Evolutionary conservation across 64 coral and sea anemone genomes (phyloP).

Genomic region (Montipora foliosa): DNA sequence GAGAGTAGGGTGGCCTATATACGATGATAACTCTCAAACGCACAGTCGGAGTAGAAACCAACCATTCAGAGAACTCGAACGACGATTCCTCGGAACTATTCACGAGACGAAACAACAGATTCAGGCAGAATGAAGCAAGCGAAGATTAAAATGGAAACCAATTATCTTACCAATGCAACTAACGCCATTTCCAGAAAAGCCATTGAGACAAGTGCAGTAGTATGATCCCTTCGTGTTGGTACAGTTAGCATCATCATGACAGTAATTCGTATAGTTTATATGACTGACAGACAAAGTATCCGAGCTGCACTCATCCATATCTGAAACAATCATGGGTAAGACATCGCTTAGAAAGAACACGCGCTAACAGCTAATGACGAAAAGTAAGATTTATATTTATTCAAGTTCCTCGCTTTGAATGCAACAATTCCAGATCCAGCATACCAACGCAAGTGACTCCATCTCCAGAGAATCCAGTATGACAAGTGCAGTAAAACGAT

Average conservation of each 20-base stretch:
- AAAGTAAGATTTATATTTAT: neutral
- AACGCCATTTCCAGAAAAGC: slow-evolving; percentile 86
- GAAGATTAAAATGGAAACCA: neutral
- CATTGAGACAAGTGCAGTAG: slow-evolving; percentile 82
- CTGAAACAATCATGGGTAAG: neutral
- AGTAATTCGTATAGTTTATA: slow-evolving; percentile 71
- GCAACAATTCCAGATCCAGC: neutral
- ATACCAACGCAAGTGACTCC: slow-evolving; percentile 82
- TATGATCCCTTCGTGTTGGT: slow-evolving; percentile 84
- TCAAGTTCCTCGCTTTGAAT: neutral
- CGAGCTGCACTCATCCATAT: slow-evolving; percentile 61
- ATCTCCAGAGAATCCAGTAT: slow-evolving; percentile 67
- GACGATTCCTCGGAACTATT: too few species aligned
- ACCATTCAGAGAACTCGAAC: too few species aligned
- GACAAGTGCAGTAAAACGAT: slow-evolving; percentile 51
- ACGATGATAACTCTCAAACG: too few species aligned
- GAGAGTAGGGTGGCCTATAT: too few species aligned
- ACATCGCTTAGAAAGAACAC: too few species aligned
- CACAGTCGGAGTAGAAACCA: too few species aligned
- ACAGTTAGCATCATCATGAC: slow-evolving; percentile 79
- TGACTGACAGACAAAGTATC: slow-evolving; percentile 46
- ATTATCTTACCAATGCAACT: slow-evolving; percentile 72
- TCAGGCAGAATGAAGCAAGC: neutral
- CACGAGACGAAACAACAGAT: neutral
- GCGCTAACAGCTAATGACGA: too few species aligned